Conservation (phyloP, 2,888 invertebrate species). For the Craniophora ligustri region DNA sequence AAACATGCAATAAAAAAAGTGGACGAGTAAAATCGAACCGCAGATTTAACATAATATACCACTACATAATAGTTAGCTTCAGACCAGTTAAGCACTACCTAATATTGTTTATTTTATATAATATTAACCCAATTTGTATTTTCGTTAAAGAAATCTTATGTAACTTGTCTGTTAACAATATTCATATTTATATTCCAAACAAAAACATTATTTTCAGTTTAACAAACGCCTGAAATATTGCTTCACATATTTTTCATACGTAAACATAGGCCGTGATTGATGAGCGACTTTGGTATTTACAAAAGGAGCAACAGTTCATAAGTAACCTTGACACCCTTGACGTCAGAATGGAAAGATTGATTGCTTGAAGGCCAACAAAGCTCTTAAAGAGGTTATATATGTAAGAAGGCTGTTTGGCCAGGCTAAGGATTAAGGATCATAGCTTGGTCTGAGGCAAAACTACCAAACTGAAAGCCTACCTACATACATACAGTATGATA, state of each 20-base stretch:
- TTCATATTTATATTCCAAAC: neutral
- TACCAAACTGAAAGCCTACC: constrained; percentile 28
- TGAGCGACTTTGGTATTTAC: constrained; percentile 37
- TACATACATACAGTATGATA: constrained; percentile 42
- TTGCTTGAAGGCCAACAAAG: constrained; percentile 53
- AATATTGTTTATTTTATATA: neutral
- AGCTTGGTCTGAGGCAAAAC: too few relatives aligned
- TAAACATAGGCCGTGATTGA: constrained; percentile 50
- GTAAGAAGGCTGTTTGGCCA: constrained; percentile 46
- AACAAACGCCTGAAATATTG: constrained; percentile 20
- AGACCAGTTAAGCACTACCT: too few relatives aligned
- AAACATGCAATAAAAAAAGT: too few relatives aligned
- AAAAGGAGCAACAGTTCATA: constrained; percentile 40
- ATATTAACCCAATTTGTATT: neutral
- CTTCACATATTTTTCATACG: constrained; percentile 23
- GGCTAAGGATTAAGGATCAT: constrained; percentile 39
- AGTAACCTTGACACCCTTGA: constrained; percentile 74
- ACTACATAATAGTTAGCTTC: too few relatives aligned
- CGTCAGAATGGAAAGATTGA: constrained; percentile 70
- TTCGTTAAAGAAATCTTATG: neutral
- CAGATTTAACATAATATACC: too few relatives aligned
- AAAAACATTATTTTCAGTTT: constrained; percentile 14
- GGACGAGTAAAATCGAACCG: too few relatives aligned
- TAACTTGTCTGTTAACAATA: neutral
- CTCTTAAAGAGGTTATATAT: constrained; percentile 50